Conservation (phyloP, 2,888 invertebrate genomes). For the Hipparchia semele region DNA sequence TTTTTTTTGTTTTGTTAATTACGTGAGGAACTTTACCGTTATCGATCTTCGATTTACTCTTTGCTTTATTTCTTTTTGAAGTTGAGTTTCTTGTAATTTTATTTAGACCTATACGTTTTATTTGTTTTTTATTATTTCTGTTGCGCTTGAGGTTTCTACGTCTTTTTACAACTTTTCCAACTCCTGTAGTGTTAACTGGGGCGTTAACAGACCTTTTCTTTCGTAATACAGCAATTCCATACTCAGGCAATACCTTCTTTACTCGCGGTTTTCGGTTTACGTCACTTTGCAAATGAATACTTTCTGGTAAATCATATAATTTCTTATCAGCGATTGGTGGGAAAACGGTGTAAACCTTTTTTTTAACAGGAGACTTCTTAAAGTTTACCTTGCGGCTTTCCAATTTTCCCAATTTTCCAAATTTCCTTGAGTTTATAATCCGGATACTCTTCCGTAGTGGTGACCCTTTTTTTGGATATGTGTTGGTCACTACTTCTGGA, state of each 20-base stretch:
- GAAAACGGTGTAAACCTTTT: slow-evolving; percentile 55
- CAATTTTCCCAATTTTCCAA: slow-evolving; percentile 39
- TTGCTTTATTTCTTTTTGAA: slow-evolving; percentile 10
- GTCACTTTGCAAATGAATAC: slow-evolving; percentile 53
- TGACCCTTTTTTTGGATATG: slow-evolving; percentile 51
- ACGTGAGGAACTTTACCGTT: slow-evolving; percentile 11
- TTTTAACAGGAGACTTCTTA: slow-evolving; percentile 28
- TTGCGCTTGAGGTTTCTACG: neutral
- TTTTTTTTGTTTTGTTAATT: slow-evolving; percentile 5
- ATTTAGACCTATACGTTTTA: slow-evolving; percentile 9
- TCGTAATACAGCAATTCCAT: slow-evolving; percentile 30
- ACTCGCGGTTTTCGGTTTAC: slow-evolving; percentile 51
- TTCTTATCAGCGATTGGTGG: slow-evolving; percentile 41
- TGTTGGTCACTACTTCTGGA: slow-evolving; percentile 34
- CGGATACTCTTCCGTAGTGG: slow-evolving; percentile 46
- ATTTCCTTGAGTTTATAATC: slow-evolving; percentile 54
- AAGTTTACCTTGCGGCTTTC: slow-evolving; percentile 26
- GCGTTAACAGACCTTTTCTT: slow-evolving; percentile 33
- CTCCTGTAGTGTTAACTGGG: slow-evolving; percentile 9
- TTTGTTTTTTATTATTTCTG: slow-evolving; percentile 2
- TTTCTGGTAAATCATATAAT: slow-evolving; percentile 49
- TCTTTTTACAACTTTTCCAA: neutral
- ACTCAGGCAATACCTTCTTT: slow-evolving; percentile 50
- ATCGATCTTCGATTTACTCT: slow-evolving; percentile 2
- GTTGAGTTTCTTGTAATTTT: neutral